These are phyloP conservation scores for Paraplagusia blochii DNA, from an alignment of 2,113 vertebrate genomes.

Conservation along the genomic window DNA sequence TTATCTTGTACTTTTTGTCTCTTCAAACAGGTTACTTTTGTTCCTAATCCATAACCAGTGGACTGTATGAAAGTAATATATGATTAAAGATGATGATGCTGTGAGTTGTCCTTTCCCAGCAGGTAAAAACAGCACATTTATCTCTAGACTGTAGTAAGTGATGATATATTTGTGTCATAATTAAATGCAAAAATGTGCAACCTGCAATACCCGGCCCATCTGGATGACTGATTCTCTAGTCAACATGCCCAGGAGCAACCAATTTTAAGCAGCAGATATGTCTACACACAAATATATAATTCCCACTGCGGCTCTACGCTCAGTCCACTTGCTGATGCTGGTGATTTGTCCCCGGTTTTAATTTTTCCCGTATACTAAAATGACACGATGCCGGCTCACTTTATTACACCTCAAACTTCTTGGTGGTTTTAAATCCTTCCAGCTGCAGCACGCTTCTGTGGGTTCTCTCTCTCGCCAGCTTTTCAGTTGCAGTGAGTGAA, in stretches of 20 bases:
- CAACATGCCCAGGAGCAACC: slow-evolving; percentile 23
- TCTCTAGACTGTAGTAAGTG: background rate
- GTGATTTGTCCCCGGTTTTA: slow-evolving; percentile 19
- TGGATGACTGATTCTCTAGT: slow-evolving; percentile 39
- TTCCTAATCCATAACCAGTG: no score
- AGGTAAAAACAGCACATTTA: slow-evolving; percentile 5
- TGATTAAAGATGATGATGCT: background rate
- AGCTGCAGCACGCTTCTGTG: background rate
- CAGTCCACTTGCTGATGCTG: slow-evolving; percentile 23
- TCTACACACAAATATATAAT: slow-evolving; percentile 24
- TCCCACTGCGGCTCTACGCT: slow-evolving; percentile 12
- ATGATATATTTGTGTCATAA: slow-evolving; percentile 34
- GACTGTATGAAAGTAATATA: no score
- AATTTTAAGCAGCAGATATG: slow-evolving; percentile 30
- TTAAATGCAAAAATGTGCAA: slow-evolving; percentile 30
- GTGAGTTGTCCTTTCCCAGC: background rate
- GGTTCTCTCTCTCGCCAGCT: slow-evolving; percentile 3
- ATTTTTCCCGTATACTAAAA: slow-evolving; percentile 28
- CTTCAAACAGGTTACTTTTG: no score
- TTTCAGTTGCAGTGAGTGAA: no score
- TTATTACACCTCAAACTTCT: slow-evolving; percentile 16
- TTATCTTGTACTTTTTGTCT: no score
- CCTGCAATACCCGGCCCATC: slow-evolving; percentile 28
- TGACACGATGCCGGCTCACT: slow-evolving; percentile 17
- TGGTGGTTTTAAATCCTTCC: slow-evolving; percentile 16